These are phyloP conservation scores for Coboldia fuscipes DNA, from an alignment of 1,140 invertebrate species.

Conservation along the genomic window DNA sequence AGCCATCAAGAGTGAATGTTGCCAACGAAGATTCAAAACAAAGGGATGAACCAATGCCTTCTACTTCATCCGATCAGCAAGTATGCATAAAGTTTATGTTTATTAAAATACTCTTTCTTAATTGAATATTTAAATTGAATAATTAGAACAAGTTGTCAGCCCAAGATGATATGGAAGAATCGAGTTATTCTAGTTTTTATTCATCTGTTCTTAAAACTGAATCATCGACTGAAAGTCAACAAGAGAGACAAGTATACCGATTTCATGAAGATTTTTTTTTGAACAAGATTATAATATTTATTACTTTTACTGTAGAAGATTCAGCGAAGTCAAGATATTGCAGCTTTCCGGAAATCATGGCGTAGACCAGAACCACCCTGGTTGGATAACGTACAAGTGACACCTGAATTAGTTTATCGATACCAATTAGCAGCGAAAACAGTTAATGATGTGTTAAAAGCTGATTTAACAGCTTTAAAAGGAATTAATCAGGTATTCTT, in stretches of 20 bases:
- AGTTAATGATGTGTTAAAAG: slow-evolving; percentile 32
- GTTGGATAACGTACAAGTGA: slow-evolving; percentile 31
- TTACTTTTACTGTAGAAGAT: not conserved
- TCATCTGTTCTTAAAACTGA: slow-evolving; percentile 24
- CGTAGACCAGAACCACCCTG: slow-evolving; percentile 28
- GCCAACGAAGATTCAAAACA: too few species aligned
- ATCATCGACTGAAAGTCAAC: not conserved
- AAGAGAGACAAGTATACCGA: not conserved
- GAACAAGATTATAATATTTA: not conserved
- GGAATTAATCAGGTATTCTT: slow-evolving; percentile 25
- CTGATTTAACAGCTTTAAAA: slow-evolving; percentile 31
- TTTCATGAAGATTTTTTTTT: not conserved
- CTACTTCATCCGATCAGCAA: too few species aligned
- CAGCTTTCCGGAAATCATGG: too few species aligned
- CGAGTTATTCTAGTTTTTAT: slow-evolving; percentile 21
- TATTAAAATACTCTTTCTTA: too few species aligned
- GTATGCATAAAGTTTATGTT: too few species aligned
- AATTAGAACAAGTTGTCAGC: too few species aligned
- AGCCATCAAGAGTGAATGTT: too few species aligned
- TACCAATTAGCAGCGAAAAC: slow-evolving; percentile 34
- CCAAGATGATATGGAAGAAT: slow-evolving; percentile 8
- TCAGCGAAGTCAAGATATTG: slow-evolving; percentile 5
- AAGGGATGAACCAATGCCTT: too few species aligned
- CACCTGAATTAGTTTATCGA: slow-evolving; percentile 34
- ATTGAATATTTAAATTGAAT: too few species aligned